Percentiles rank a stretch among this genome's conserved stretches.
These are phyloP conservation scores for Ophion obscuratus DNA, from an alignment of 2,888 invertebrate genomes.

Conservation along the genomic window DNA sequence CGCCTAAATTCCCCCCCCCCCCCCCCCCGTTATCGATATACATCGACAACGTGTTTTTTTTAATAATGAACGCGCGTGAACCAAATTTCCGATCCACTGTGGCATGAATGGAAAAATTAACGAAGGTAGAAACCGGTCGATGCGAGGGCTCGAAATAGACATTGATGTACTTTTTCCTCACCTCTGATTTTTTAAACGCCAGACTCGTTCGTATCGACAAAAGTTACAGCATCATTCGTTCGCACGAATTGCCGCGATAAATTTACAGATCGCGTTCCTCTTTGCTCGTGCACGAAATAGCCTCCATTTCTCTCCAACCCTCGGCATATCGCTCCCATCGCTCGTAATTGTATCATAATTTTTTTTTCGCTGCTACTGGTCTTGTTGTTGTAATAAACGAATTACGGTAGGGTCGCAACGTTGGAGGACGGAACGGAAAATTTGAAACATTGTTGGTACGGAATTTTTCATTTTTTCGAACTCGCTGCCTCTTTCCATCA, in stretches of 20 bases:
- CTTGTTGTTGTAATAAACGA: conserved; percentile 47
- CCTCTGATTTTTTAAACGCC: not conserved
- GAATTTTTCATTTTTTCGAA: conserved; percentile 10
- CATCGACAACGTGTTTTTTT: not conserved
- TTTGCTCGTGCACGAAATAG: conserved; percentile 12
- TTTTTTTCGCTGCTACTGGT: conserved; percentile 2
- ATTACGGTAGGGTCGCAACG: conserved; percentile 28
- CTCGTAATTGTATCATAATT: conserved; percentile 41
- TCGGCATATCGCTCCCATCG: conserved; percentile 18
- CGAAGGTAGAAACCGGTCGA: not conserved
- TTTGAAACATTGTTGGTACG: conserved; percentile 38
- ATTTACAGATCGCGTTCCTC: not conserved
- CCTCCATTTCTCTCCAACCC: conserved; percentile 27
- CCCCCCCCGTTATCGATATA: too few relatives aligned
- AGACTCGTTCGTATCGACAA: not conserved
- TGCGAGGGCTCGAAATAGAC: not conserved
- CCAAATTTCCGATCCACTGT: not conserved
- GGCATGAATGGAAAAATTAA: not conserved
- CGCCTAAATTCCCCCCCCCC: too few relatives aligned
- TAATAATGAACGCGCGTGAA: not conserved
- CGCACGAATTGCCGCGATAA: conserved; percentile 8
- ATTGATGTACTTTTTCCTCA: not conserved
- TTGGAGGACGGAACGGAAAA: conserved; percentile 36
- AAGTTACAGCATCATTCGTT: conserved; percentile 1
- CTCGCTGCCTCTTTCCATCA: conserved; percentile 29